Percentiles rank a stretch among this genome's conserved stretches.
Evolutionary conservation across 2,113 vertebrate genomes (phyloP).

Genomic region (Meriones unguiculatus): DNA sequence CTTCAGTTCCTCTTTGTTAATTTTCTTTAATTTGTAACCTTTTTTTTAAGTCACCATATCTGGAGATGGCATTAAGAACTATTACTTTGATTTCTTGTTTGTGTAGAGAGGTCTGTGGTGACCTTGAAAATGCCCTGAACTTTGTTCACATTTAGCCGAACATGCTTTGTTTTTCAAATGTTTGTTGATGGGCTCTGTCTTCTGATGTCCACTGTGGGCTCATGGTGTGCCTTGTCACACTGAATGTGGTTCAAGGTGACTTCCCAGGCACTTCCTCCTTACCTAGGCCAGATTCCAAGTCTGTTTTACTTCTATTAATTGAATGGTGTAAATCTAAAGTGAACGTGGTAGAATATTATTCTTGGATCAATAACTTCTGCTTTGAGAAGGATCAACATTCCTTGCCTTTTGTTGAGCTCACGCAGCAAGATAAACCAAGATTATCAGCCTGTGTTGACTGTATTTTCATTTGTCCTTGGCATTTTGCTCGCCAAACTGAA

Average conservation of each 20-base stretch:
- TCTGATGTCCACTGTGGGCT: not conserved
- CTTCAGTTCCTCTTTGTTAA: constrained; percentile 35
- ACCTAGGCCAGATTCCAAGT: not conserved
- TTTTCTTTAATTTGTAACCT: constrained; percentile 16
- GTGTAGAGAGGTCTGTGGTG: not conserved
- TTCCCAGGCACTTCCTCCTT: not conserved
- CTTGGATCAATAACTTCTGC: constrained; percentile 32
- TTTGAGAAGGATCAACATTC: constrained; percentile 22
- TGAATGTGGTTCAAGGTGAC: not conserved
- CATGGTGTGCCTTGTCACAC: not conserved
- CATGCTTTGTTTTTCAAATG: not conserved
- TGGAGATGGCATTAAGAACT: not conserved
- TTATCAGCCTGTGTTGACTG: constrained; percentile 19
- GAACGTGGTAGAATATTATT: constrained; percentile 33
- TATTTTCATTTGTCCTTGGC: constrained; percentile 29
- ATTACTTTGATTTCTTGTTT: constrained; percentile 22
- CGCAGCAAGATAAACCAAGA: not conserved
- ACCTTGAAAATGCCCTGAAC: constrained; percentile 35
- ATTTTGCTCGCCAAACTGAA: constrained; percentile 44
- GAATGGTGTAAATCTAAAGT: constrained; percentile 20
- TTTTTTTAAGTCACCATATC: not conserved
- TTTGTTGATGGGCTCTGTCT: not conserved
- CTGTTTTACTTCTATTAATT: constrained; percentile 14
- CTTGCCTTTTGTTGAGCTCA: constrained; percentile 11
- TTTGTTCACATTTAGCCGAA: constrained; percentile 46